phyloP scores from a whole-genome alignment of 2,113 vertebrate species.

The Mus spicilegus region DNA sequence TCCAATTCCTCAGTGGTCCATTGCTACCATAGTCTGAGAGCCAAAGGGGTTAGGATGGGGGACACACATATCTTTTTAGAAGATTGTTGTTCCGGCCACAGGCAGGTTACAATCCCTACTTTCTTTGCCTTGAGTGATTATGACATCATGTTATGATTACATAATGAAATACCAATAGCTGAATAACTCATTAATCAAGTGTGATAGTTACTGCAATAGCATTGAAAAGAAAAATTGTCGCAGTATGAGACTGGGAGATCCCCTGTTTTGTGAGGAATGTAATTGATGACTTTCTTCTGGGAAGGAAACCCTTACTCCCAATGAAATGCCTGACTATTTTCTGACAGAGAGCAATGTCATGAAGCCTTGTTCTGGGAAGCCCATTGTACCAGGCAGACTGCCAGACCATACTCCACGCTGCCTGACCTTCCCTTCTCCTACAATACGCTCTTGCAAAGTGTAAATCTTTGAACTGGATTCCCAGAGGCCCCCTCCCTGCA shows the following conservation, averaged over 20 bases:
- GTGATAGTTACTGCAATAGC: background rate
- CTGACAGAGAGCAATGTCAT: background rate
- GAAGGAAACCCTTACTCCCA: slow-evolving; percentile 27
- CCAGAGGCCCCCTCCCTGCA: background rate
- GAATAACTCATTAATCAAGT: background rate
- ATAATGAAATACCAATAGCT: background rate
- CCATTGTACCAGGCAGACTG: background rate
- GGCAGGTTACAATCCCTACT: background rate
- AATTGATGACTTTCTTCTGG: slow-evolving; percentile 8
- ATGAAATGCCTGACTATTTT: background rate
- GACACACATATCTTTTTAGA: background rate
- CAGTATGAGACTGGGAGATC: background rate
- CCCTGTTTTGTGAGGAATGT: background rate
- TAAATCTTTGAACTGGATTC: slow-evolving; percentile 2
- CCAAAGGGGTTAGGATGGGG: background rate
- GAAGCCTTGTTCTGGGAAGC: slow-evolving; percentile 43
- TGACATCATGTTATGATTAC: background rate
- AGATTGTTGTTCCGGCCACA: background rate
- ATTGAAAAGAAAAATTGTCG: slow-evolving; percentile 27
- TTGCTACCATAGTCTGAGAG: background rate
- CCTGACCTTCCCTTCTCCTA: background rate
- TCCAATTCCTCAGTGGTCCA: background rate
- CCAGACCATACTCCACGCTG: background rate
- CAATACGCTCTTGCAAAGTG: background rate
- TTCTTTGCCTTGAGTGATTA: background rate